Base-by-base conservation (phyloP, 1,140 invertebrate species). In the Drosophila lini region DNA sequence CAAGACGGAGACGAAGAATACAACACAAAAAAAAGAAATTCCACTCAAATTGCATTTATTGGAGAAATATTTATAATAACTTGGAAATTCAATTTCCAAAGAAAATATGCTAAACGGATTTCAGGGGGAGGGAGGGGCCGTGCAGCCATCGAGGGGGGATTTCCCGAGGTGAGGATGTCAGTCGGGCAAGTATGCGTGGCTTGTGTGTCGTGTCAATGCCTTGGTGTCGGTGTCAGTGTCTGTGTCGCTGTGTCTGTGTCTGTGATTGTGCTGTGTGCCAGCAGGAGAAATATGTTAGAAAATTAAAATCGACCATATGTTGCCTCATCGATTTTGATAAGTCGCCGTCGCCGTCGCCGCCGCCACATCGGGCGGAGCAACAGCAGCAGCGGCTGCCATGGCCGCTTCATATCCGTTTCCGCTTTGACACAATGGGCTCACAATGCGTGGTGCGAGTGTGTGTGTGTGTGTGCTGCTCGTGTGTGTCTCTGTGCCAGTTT, bases 21-120 rank as follows among this genome's bases (percentile, higher is more conserved):
- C 52, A 57, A 47, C 31, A 42, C 15, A 19, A 22, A 34, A 9
- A 40, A 40, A 11, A 76, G 60, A 63, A 88, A 86, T 86, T 89
- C 84, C 84, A 88, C 56, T 77, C 67, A 86, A 86, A 86, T 86
- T 86, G 71, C 83, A 88, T 86, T 86, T 86, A 68, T 80, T 86
- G 62, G 77, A 78, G 67, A 81, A 88, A 86, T 86, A 86, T 86
- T 86, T 89, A 86, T 86, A 86, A 86, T 86, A 86, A 86, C 79
- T 86, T 86, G 81, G 84, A 83, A 86, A 86, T 86, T 86, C 83
- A 86, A 89, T 86, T 86, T 86, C 84, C 68, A 88, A 86, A 89
- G 83, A 86, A 88, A 86, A 88, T 86, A 86, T 86, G 83, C 71
- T 86, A 88, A 88, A 80, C 84, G 80, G 86, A 86, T 86, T 86